phyloP scores from a whole-genome alignment of 2,797 vertebrate species.

The Euthynnus affinis region DNA sequence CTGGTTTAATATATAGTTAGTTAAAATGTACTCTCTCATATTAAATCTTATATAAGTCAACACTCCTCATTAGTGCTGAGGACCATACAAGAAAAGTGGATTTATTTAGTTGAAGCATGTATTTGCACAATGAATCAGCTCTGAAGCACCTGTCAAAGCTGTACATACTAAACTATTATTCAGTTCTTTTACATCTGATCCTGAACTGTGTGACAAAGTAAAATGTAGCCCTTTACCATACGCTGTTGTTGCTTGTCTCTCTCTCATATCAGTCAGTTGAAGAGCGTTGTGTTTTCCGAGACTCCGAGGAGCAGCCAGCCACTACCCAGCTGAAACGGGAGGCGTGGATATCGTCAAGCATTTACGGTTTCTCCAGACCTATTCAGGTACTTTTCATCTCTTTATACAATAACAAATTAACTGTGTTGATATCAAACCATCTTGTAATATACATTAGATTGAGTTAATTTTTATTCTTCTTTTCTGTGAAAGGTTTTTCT shows the following conservation, averaged over 20 bases:
- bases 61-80: neutral
- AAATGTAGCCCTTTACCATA: neutral
- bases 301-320: constrained; percentile 72
- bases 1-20: neutral
- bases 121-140: neutral
- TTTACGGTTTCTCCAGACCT: constrained; percentile 86
- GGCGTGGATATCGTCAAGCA: constrained; percentile 85
- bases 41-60: too few species aligned
- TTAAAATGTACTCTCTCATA: neutral
- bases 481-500: neutral
- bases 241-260: neutral
- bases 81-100: neutral
- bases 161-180: neutral
- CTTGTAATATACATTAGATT: neutral
- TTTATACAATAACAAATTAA: neutral
- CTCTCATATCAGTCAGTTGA: constrained; percentile 77
- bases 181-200: neutral
- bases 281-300: constrained; percentile 84
- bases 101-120: neutral
- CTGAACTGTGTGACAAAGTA: neutral
- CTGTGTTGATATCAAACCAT: neutral
- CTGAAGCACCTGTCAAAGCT: neutral
- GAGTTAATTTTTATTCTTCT: neutral
- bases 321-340: constrained; percentile 82
- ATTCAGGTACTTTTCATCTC: constrained; percentile 80